These are phyloP conservation scores for Laspeyria flexula DNA, from an alignment of 2,888 invertebrate genomes.

Conservation along the genomic window DNA sequence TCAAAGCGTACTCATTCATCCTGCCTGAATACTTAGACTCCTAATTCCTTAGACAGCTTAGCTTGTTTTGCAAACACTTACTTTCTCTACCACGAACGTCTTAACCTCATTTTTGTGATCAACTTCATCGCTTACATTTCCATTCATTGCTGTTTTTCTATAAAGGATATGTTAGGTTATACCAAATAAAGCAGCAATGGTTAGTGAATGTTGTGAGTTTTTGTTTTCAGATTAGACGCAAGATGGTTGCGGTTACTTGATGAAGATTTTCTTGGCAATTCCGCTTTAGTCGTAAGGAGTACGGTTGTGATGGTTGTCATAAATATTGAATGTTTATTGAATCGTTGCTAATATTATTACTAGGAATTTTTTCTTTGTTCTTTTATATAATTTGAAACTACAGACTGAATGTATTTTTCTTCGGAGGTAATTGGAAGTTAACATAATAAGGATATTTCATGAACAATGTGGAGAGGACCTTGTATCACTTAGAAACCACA, in stretches of 20 bases:
- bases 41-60: conserved; percentile 51
- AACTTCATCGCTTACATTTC: not conserved
- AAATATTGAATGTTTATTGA: conserved; percentile 22
- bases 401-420: too few relatives aligned
- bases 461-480: too few relatives aligned
- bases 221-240: not conserved
- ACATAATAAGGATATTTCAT: too few relatives aligned
- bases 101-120: conserved; percentile 10
- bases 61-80: conserved; percentile 48
- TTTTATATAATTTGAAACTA: too few relatives aligned
- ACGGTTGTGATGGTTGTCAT: conserved; percentile 13
- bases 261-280: conserved; percentile 36
- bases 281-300: conserved; percentile 37
- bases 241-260: conserved; percentile 15
- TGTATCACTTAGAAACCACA: too few relatives aligned
- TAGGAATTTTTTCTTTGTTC: not conserved
- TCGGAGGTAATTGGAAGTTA: too few relatives aligned
- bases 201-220: not conserved
- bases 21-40: conserved; percentile 35
- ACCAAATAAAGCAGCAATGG: not conserved
- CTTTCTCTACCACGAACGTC: conserved; percentile 9
- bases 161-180: rapidly evolving
- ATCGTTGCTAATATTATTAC: not conserved
- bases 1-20: conserved; percentile 42
- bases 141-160: conserved; percentile 6